Conservation (phyloP, 1,140 invertebrate species). For the Heliconius congener region DNA sequence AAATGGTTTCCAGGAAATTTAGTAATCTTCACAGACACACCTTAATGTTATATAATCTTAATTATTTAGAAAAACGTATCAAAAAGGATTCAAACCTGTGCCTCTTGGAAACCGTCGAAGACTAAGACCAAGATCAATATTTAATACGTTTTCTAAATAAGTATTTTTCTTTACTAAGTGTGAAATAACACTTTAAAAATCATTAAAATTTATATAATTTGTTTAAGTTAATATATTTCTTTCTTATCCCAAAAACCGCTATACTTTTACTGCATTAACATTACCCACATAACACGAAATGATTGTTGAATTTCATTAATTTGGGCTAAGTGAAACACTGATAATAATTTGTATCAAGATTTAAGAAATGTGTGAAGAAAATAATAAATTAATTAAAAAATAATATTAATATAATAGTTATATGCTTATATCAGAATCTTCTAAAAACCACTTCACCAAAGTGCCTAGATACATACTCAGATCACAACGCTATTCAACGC, state of each 20-base stretch:
- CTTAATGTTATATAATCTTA: background rate
- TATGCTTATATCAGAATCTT: too few relatives aligned
- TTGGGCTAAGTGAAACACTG: background rate
- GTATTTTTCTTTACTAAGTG: too few relatives aligned
- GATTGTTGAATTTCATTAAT: background rate
- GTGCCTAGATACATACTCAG: too few relatives aligned
- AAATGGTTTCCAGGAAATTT: too few relatives aligned
- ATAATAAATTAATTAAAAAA: too few relatives aligned
- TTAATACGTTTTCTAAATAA: too few relatives aligned
- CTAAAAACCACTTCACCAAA: background rate
- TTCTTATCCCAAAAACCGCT: background rate
- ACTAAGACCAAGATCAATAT: too few relatives aligned
- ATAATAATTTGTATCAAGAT: background rate
- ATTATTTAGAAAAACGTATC: background rate
- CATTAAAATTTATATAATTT: too few relatives aligned
- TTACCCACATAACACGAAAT: background rate
- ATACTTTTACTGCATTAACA: background rate
- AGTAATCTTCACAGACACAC: background rate
- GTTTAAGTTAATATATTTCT: background rate
- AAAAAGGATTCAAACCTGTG: too few relatives aligned
- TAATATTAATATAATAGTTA: too few relatives aligned
- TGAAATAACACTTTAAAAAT: too few relatives aligned
- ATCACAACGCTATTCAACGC: background rate
- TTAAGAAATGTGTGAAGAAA: background rate
- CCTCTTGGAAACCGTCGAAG: too few relatives aligned